phyloP scores from a whole-genome alignment of 2,888 invertebrate species.

The Prionchulus punctatus region DNA sequence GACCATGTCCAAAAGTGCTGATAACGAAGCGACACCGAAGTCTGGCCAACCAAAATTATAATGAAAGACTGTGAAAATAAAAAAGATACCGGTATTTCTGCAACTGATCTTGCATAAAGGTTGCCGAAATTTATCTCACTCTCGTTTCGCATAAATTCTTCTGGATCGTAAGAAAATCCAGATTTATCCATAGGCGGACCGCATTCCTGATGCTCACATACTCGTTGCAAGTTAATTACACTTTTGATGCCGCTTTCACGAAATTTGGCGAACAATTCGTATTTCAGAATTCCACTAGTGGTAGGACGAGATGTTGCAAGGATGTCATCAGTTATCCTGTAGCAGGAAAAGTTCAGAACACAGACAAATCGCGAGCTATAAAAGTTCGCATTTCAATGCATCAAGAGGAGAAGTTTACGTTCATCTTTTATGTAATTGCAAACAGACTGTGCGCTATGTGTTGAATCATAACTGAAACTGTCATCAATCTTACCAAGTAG shows the following conservation, averaged over 20 bases:
- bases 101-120: too few relatives aligned
- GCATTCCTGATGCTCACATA: conserved; percentile 70
- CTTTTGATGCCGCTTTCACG: conserved; percentile 52
- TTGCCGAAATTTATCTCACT: conserved; percentile 47
- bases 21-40: conserved; percentile 60
- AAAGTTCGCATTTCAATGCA: too few relatives aligned
- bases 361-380: too few relatives aligned
- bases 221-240: conserved; percentile 65
- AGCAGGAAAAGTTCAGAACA: too few relatives aligned
- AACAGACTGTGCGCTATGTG: too few relatives aligned
- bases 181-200: conserved; percentile 53
- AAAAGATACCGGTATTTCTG: too few relatives aligned
- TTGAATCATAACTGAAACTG: too few relatives aligned
- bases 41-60: conserved; percentile 75
- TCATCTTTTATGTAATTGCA: too few relatives aligned
- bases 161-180: conserved; percentile 70
- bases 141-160: conserved; percentile 62
- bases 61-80: conserved; percentile 57
- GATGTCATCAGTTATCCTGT: conserved; percentile 70
- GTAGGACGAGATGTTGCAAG: conserved; percentile 75
- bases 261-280: conserved; percentile 42
- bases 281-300: conserved; percentile 52
- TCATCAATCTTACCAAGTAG: conserved; percentile 69
- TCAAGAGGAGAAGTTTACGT: too few relatives aligned
- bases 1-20: conserved; percentile 67